These are phyloP conservation scores for Miltochrista miniata DNA, from an alignment of 2,888 invertebrate species.

Conservation along the genomic window DNA sequence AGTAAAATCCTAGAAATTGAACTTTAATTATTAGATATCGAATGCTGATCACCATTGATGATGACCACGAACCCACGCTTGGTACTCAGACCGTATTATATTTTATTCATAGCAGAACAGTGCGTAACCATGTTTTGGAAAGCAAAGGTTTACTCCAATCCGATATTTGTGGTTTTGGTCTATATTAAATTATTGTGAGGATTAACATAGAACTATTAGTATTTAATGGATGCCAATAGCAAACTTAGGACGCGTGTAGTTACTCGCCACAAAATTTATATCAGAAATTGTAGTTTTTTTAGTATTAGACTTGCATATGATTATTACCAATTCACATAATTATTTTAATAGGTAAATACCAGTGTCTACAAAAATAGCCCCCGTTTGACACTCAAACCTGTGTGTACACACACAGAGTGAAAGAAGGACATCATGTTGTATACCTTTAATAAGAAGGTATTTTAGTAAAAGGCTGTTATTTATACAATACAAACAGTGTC, in stretches of 20 bases:
- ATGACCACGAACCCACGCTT: constrained; percentile 46
- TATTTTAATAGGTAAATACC: too few species aligned
- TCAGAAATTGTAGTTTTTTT: too few species aligned
- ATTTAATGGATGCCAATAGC: not conserved
- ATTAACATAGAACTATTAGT: not conserved
- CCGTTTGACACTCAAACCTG: too few species aligned
- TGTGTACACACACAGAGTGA: too few species aligned
- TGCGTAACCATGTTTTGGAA: constrained; percentile 26
- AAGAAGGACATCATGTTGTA: too few species aligned
- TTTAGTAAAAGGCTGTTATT: too few species aligned
- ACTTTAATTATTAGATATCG: constrained; percentile 46
- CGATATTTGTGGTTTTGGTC: constrained; percentile 15
- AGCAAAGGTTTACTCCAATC: constrained; percentile 5
- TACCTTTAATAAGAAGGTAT: too few species aligned
- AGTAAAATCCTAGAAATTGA: constrained; percentile 61
- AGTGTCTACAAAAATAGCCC: too few species aligned
- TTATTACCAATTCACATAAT: too few species aligned
- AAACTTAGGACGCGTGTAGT: not conserved
- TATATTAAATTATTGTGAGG: constrained; percentile 3
- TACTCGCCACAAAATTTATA: too few species aligned
- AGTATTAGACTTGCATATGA: too few species aligned
- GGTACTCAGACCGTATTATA: constrained; percentile 33
- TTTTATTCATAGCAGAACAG: constrained; percentile 37
- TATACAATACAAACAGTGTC: too few species aligned
- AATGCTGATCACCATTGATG: constrained; percentile 60